Base-by-base conservation (phyloP, 2,797 vertebrate genomes). In the Sternotherus odoratus region DNA sequence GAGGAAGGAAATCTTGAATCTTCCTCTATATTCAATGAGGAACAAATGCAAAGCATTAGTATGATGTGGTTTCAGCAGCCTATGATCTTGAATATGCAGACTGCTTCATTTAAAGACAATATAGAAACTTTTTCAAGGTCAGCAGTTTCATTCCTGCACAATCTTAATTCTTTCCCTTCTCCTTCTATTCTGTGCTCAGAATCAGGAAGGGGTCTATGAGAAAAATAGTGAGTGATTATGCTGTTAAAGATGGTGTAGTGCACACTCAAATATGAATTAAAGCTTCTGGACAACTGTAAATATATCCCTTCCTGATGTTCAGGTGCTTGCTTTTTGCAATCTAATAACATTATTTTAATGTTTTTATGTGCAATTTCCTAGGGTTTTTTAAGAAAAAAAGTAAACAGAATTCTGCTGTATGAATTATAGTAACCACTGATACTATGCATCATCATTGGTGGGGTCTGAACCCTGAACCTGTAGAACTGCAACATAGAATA, bases 341-440 rank as follows among this genome's bases (percentile, higher is more conserved):
- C 30, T 84, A 36, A 63, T 57, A 57, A 57, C 28, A 33, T 30
- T 30, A 28, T 57, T 57, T 57, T 30, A 57, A 30, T 28, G 56
- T 28, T 57, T 15, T 53, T n/a, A 11, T 60, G 24, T 10, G 15
- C 16, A 89, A 49, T 39, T 1, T n/a, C 9, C 6, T 30, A 33
- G 0, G 12, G 11, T 89, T 83, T 89, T 86, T 60, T 77, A 60
- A 15, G n/a, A 33, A 54, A 85, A 79, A 28, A 60, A 24, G 23
- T 53, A 49, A 0, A 1, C 21, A 75, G 1, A 12, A 13, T 36
- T 5, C 23, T 57, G 7, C 4, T 54, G 77, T 77, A n/a, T 1
- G 9, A 90, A 75, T 24, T 16, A 26, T 12, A 63, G 4, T 60
- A 85, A 66, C 4, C 56, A 15, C 26, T 87, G 46, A 72, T 88